Evolutionary conservation across 2,888 invertebrate genomes (phyloP).

Genomic region (Gari tellinella): DNA sequence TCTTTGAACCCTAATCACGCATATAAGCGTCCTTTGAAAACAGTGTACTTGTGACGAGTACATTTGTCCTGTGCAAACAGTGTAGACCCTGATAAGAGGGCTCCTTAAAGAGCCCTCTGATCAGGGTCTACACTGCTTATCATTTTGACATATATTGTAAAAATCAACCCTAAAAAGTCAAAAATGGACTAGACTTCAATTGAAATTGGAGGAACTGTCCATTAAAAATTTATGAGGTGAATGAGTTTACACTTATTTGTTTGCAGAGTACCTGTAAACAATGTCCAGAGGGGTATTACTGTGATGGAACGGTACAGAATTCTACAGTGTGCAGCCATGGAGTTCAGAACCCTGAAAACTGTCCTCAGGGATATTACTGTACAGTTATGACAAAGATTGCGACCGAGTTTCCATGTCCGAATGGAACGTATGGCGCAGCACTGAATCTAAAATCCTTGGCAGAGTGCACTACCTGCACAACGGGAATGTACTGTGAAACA

Average conservation of each 20-base stretch:
- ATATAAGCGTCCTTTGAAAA: no score
- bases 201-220: no score
- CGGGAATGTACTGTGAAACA: conserved; percentile 78
- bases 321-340: conserved; percentile 79
- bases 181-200: not conserved
- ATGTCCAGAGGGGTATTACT: conserved; percentile 80
- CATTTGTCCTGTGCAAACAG: no score
- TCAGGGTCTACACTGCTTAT: no score
- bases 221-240: no score
- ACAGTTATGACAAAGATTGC: conserved; percentile 74
- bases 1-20: no score
- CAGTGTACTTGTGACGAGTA: no score
- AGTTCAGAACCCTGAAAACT: conserved; percentile 79
- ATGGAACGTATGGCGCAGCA: conserved; percentile 75
- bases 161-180: no score
- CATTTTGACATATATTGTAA: no score
- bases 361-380: conserved; percentile 80
- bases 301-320: conserved; percentile 81
- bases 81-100: no score
- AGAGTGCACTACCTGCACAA: conserved; percentile 78
- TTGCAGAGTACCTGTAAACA: conserved; percentile 74
- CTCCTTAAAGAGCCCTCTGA: no score
- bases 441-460: conserved; percentile 60
- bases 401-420: conserved; percentile 77
- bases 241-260: no score